These are phyloP conservation scores for Neotoxoptera formosana DNA, from an alignment of 1,140 invertebrate genomes.

Conservation along the genomic window DNA sequence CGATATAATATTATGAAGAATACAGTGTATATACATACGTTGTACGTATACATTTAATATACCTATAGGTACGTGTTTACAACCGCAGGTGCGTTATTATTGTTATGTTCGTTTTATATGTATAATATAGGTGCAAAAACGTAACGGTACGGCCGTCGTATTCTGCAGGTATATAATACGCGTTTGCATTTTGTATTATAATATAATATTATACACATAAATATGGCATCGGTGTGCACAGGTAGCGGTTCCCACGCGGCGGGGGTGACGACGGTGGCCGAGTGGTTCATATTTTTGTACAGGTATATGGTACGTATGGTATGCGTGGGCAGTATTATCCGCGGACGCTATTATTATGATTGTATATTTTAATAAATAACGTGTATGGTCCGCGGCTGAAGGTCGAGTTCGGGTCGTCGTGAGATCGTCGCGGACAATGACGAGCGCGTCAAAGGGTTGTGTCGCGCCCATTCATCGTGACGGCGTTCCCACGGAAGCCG, in stretches of 20 bases:
- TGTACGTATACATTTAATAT: not conserved
- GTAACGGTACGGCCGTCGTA: slow-evolving; percentile 23
- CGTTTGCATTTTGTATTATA: not conserved
- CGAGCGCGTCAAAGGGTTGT: slow-evolving; percentile 17
- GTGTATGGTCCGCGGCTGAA: not conserved
- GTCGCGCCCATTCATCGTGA: not conserved
- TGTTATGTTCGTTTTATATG: not conserved
- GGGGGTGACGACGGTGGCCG: not conserved
- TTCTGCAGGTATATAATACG: not conserved
- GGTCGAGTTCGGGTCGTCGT: not conserved
- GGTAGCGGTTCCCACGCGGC: slow-evolving; percentile 42
- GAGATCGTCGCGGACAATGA: not conserved
- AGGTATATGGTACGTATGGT: not conserved
- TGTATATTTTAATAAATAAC: not conserved
- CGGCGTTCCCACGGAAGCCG: slow-evolving; percentile 40
- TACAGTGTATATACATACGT: not conserved
- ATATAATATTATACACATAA: not conserved
- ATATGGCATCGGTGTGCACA: not conserved
- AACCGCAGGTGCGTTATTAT: slow-evolving; percentile 40
- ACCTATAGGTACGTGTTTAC: not conserved
- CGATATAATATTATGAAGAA: not conserved
- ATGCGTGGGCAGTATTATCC: not conserved
- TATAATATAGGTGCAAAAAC: slow-evolving; percentile 34
- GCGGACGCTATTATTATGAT: not conserved
- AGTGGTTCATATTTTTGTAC: not conserved